Evolutionary conservation across 2,888 invertebrate species (phyloP), one percentile per base, ranked within the genome.

Genomic region (Drosophila maculinotata): DNA sequence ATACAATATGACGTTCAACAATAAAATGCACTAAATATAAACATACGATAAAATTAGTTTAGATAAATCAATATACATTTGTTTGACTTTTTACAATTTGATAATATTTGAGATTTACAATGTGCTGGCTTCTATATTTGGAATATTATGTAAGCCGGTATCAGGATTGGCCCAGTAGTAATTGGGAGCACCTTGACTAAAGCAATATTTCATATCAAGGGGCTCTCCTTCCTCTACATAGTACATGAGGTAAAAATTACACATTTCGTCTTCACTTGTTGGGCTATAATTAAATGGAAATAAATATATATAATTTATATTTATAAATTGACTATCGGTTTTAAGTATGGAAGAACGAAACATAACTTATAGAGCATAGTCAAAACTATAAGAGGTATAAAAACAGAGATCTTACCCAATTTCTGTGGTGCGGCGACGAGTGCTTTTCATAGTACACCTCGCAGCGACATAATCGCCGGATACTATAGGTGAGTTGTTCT

Each of bases 171-270:
- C 92, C 98, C 98, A 98, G 90, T 95, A 95, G 91, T 96, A 98
- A 72, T 91, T 91, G 0, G 98, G 98, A 1, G 98, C 97, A 5
- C 98, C 98, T 51, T 92, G 91, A 3, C 95, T 94, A 90, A 97
- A 97, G 90, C 96, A 97, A 88, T 96, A 96, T 90, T 96, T 96
- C 91, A 94, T 94, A 0, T 94, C 91, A 3, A 97, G 91, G 0
- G 97, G 96, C 2, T 94, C 93, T 10, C 93, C 94, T 49, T 95
- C 93, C 52, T 97, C 94, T 0, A 97, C 96, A 92, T 96, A 98
- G 91, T 98, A 98, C 97, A 98, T 97, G 1, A 98, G 91, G 91
- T 98, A 98, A 92, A 98, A 97, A 92, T 98, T 98, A 92, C 98
- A 98, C 98, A 98, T 98, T 92, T 98, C 98, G 82, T 98, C 97